A percentile compares a stretch with the other conserved stretches of the same genome.
Conservation (phyloP, 35 echinoderm and acorn worm genomes). For the Ophioderma brevispina region DNA sequence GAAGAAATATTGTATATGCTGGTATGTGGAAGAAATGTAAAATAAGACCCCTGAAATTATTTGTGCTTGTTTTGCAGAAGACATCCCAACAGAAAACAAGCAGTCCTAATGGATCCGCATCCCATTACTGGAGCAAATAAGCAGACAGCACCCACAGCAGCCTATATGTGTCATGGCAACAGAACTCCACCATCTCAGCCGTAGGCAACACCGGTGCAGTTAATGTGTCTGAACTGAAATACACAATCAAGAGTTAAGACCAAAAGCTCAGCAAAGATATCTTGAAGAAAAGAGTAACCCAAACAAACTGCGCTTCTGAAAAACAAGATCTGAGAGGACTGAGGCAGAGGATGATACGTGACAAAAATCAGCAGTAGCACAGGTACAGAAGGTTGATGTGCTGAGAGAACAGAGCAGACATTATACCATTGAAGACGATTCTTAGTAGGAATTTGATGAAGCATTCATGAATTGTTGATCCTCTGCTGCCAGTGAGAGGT, state of each 20-base stretch:
- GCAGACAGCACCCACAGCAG: slow-evolving; percentile 43
- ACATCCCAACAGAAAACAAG: slow-evolving; percentile 36
- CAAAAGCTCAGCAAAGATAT: not conserved
- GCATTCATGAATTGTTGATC: slow-evolving; percentile 89
- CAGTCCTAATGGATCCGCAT: slow-evolving; percentile 58
- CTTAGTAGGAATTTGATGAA: slow-evolving; percentile 76
- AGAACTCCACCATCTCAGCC: slow-evolving; percentile 62
- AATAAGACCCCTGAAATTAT: too few species aligned
- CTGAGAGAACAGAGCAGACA: not conserved
- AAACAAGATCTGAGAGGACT: not conserved
- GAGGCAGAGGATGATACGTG: not conserved
- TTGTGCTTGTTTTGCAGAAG: too few species aligned
- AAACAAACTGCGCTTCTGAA: not conserved
- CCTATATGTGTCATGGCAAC: slow-evolving; percentile 67
- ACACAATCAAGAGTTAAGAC: slow-evolving; percentile 33
- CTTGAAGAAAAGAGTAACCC: not conserved
- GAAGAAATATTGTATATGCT: too few species aligned
- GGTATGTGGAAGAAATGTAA: too few species aligned
- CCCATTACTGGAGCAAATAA: slow-evolving; percentile 66
- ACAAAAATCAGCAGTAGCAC: not conserved
- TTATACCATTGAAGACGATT: too few species aligned
- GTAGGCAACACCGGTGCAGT: slow-evolving; percentile 99
- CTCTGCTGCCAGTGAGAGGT: slow-evolving; percentile 72
- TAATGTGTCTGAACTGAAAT: slow-evolving; percentile 55
- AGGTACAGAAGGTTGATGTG: not conserved